Base-by-base conservation (phyloP, 1,140 invertebrate genomes). In the Drosophila virilis region DNA sequence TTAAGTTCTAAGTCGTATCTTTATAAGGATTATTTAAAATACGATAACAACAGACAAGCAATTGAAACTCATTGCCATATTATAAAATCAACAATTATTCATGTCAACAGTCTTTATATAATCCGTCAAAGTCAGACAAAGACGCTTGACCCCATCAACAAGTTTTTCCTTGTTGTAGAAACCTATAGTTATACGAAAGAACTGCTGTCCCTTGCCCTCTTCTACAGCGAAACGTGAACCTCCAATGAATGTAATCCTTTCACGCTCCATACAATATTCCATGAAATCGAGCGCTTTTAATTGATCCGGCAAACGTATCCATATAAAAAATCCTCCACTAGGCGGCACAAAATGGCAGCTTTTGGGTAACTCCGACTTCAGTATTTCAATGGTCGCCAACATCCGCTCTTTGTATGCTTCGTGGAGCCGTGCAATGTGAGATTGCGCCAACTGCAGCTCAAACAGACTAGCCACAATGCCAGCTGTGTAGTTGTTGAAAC, bases 401-500 rank as follows among this genome's bases (percentile, higher is more conserved):
- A 94, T 93, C 51, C 94, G 91, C 67, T 93, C 92, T 70, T 90
- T 93, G 65, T 94, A 94, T 5, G 91, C 92, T 59, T 91, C 69
- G 54, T 91, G 90, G 8, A 94, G 75, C 8, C 67, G 78, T 42
- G 93, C 79, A 10, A 95, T 81, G 54, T 94, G 93, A 52, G 92
- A 57, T 13, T 94, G 92, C 15, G 93, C 91, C n/a, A 94, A 75
- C 2, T 93, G 93, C 10, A 94, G 67, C 35, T 94, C 92, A 33
- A 95, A 85, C 6, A 94, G 75, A 80, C 93, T 94, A 1, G 93
- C 88, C 7, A 95, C 89, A 40, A 95, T 69, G 33, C 94, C 94
- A 6, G 94, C 93, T 38, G 93, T 93, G 42, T 94, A 95, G 74
- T 95, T 94, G 84, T 95, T 95, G 6, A 94, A 93, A 50, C 93